A percentile compares a stretch with the other conserved stretches of the same genome.
Conservation (phyloP, 2,888 invertebrate genomes). For the Rhamnusium bicolor region DNA sequence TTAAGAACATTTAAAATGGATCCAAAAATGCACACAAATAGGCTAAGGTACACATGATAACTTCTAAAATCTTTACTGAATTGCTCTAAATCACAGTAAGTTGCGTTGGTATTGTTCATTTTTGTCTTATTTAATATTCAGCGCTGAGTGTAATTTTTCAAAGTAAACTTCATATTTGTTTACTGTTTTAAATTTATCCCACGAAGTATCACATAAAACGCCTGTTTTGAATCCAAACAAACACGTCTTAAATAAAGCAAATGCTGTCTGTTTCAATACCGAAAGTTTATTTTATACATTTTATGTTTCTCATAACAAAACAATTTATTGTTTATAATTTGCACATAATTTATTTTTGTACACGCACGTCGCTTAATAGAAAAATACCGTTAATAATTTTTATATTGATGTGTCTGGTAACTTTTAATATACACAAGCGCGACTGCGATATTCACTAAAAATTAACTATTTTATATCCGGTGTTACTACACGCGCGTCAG, state of each 20-base stretch:
- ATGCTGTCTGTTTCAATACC: not conserved
- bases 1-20: conserved; percentile 92
- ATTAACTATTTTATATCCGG: conserved; percentile 1
- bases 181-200: conserved; percentile 11
- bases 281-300: conserved; percentile 24
- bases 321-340: conserved; percentile 16
- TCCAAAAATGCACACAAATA: conserved; percentile 91
- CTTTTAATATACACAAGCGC: not conserved
- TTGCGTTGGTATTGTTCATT: conserved; percentile 49
- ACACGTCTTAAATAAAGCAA: not conserved
- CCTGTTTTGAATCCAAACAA: conserved; percentile 20
- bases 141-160: not conserved
- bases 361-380: not conserved
- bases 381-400: not conserved
- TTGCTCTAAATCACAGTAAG: conserved; percentile 72
- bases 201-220: conserved; percentile 10
- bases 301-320: conserved; percentile 13
- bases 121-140: not conserved
- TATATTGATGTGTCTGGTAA: conserved; percentile 3
- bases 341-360: conserved; percentile 15
- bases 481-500: conserved; percentile 19
- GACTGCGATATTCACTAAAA: not conserved
- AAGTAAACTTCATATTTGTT: conserved; percentile 20
- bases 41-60: conserved; percentile 88
- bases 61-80: conserved; percentile 79